phyloP scores from a whole-genome alignment of 2,888 invertebrate genomes.

The Agrotis exclamationis region DNA sequence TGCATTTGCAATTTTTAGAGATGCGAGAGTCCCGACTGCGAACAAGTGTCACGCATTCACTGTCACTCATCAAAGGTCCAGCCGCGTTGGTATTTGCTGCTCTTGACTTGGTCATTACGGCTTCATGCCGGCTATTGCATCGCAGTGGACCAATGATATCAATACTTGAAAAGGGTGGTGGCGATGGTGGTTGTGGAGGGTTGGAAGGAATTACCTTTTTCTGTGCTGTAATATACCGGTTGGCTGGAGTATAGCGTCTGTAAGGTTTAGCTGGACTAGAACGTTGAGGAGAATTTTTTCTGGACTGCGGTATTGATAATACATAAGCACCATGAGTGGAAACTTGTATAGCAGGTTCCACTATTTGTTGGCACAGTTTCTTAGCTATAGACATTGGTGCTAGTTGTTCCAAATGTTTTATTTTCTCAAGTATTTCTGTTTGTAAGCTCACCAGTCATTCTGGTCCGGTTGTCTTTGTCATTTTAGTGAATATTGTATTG shows the following conservation, averaged over 20 bases:
- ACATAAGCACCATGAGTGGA: background rate
- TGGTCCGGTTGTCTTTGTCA: slow-evolving; percentile 11
- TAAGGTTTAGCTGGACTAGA: slow-evolving; percentile 11
- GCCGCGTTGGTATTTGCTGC: slow-evolving; percentile 71
- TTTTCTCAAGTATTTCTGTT: slow-evolving; percentile 8
- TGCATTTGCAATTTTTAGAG: slow-evolving; percentile 67
- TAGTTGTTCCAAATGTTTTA: slow-evolving; percentile 15
- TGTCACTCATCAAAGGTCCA: slow-evolving; percentile 74
- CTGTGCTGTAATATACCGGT: slow-evolving; percentile 67
- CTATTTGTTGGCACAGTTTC: slow-evolving; percentile 78
- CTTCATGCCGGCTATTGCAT: slow-evolving; percentile 63
- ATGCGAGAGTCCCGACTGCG: slow-evolving; percentile 70
- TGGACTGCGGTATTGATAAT: background rate
- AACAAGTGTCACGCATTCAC: slow-evolving; percentile 75
- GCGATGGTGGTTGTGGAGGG: background rate
- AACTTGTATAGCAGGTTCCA: slow-evolving; percentile 71
- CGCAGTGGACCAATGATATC: slow-evolving; percentile 52
- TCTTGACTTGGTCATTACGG: slow-evolving; percentile 67
- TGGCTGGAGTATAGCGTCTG: slow-evolving; percentile 61
- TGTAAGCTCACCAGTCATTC: slow-evolving; percentile 8
- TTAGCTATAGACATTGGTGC: slow-evolving; percentile 78
- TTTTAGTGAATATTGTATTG: background rate
- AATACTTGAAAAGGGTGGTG: slow-evolving; percentile 54
- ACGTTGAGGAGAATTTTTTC: slow-evolving; percentile 27
- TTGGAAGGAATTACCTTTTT: slow-evolving; percentile 73